phyloP scores from a whole-genome alignment of 1,140 invertebrate species.

The Atta cephalotes region DNA sequence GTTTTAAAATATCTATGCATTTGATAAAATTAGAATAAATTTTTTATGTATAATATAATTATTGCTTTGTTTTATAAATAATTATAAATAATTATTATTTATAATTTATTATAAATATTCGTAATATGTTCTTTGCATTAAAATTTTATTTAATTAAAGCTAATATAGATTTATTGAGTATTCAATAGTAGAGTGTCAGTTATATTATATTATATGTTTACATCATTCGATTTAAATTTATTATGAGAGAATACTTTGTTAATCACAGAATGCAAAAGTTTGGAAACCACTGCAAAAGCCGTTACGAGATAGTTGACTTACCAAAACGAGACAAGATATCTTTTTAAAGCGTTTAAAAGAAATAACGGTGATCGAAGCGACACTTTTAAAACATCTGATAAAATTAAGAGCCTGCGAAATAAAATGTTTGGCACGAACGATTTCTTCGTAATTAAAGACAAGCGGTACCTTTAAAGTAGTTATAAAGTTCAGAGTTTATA shows the following conservation, averaged over 20 bases:
- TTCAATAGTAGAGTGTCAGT: background rate
- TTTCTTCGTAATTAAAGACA: conserved; percentile 32
- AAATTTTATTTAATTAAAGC: background rate
- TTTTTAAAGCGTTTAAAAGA: conserved; percentile 25
- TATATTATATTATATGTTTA: background rate
- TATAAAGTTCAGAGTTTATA: conserved; percentile 40
- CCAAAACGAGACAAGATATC: background rate
- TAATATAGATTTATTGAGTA: background rate
- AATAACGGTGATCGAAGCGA: conserved; percentile 3
- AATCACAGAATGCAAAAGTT: background rate
- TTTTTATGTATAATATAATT: background rate
- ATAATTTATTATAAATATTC: background rate
- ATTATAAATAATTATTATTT: background rate
- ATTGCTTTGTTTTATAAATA: background rate
- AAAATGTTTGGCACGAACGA: conserved; percentile 1
- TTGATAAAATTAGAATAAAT: background rate
- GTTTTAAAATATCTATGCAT: background rate
- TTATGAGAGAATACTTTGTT: background rate
- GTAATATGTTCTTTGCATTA: background rate
- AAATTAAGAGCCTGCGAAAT: conserved; percentile 32
- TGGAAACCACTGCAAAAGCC: background rate
- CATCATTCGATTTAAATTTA: background rate
- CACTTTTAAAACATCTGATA: conserved; percentile 34
- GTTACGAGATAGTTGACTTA: background rate
- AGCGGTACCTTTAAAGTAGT: conserved; percentile 10